Percentiles rank a stretch among this genome's conserved stretches.
These are phyloP conservation scores for Tetanocera ferruginea DNA, from an alignment of 2,888 invertebrate species.

Conservation along the genomic window DNA sequence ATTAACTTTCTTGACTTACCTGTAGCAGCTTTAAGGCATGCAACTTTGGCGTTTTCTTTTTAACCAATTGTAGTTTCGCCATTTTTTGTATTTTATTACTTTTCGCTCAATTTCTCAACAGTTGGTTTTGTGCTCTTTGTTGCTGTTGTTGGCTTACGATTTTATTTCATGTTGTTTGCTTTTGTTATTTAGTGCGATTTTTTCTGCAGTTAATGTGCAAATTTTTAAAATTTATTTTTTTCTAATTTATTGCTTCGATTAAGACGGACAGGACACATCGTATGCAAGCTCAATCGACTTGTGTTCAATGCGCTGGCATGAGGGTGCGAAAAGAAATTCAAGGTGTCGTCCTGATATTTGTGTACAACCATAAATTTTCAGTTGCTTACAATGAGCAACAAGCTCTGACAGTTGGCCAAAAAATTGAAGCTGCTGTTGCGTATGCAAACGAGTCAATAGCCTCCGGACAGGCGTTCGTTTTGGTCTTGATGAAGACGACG, in stretches of 20 bases:
- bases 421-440: background rate
- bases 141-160: background rate
- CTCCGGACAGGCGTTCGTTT: constrained; percentile 11
- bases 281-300: too few relatives aligned
- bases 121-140: constrained; percentile 5
- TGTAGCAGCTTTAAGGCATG: background rate
- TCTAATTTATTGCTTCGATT: constrained; percentile 64
- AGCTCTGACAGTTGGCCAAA: constrained; percentile 15
- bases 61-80: background rate
- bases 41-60: background rate
- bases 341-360: constrained; percentile 33
- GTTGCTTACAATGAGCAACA: constrained; percentile 10
- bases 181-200: too few relatives aligned
- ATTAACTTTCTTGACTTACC: background rate
- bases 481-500: too few relatives aligned
- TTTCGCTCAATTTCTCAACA: constrained; percentile 28
- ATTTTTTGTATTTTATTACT: background rate
- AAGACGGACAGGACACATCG: constrained; percentile 56
- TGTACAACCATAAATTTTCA: constrained; percentile 20
- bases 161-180: too few relatives aligned
- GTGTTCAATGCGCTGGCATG: background rate
- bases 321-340: constrained; percentile 6
- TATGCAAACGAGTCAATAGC: constrained; percentile 30
- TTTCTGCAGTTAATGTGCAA: constrained; percentile 12
- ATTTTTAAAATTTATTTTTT: constrained; percentile 38